phyloP scores from a whole-genome alignment of 2,888 invertebrate genomes.

The Clivina fossor region DNA sequence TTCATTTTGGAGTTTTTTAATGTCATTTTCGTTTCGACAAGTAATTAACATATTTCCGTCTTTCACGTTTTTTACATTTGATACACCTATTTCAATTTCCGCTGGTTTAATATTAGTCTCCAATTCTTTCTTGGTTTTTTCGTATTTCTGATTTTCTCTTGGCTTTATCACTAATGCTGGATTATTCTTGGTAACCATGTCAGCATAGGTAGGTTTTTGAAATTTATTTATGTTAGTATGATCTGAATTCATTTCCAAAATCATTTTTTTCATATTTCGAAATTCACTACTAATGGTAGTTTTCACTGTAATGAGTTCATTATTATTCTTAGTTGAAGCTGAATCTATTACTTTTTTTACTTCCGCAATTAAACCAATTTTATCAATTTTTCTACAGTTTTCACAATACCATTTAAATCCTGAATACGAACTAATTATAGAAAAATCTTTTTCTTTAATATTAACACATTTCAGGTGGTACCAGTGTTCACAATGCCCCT shows the following conservation, averaged over 20 bases:
- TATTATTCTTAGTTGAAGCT: background rate
- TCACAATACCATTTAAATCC: slow-evolving; percentile 13
- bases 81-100: background rate
- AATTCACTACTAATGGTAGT: too few relatives aligned
- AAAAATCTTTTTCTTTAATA: slow-evolving; percentile 5
- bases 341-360: background rate
- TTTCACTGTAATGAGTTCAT: background rate
- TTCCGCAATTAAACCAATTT: background rate
- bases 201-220: background rate
- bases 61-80: background rate
- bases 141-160: background rate
- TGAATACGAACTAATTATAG: slow-evolving; percentile 2
- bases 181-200: background rate
- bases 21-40: background rate
- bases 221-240: background rate
- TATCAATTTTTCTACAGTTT: background rate
- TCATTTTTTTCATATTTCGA: too few relatives aligned
- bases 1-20: slow-evolving; percentile 1
- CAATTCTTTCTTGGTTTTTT: slow-evolving; percentile 1
- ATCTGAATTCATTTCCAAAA: too few relatives aligned
- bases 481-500: background rate
- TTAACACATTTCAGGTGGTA: slow-evolving; percentile 5
- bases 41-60: background rate
- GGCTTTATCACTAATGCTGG: slow-evolving; percentile 8
- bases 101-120: background rate